Evolutionary conservation across 2,888 invertebrate species (phyloP), one percentile per base, ranked within the genome.

Genomic region (Tetropium fuscum): DNA sequence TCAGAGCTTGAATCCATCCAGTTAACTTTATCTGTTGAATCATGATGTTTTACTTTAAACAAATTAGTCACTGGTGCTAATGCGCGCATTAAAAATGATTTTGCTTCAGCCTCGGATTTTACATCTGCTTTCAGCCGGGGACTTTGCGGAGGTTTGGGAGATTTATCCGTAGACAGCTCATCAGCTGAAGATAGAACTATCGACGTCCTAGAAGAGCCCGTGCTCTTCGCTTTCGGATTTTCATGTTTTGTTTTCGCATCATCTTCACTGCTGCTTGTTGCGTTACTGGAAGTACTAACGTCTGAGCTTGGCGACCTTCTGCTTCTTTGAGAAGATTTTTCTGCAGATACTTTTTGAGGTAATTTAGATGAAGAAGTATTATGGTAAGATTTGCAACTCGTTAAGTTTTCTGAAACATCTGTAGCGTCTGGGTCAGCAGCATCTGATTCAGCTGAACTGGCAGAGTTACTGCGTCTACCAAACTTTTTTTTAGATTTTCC

Each of bases 11-110:
- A 67, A 57, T 76, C 76, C 56, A 75, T 69, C 74, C 73, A 84
- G 19, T 81, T 81, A 62, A 79, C 81, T 56, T 81, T 86, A n/a
- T 87, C 87, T 51, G 76, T 81, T 18, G 82, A 81, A 22, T 61
- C 65, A 7, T 61, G 57, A 51, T 86, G 60, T 58, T 70, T 70
- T 0, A 47, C 82, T 79, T 88, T 90, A 74, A 92, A 92, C 63
- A 91, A 84, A 81, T 88, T 90, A 13, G 91, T 90, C 3, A 92
- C 90, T 0, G 91, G 91, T 43, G 90, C 91, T 70, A 93, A 80
- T 38, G 91, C 90, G 73, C 91, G 82, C 81, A 90, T 88, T 47
- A 92, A 82, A 76, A 90, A 90, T 18, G 89, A 88, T 78, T 90
- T 90, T 0, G 90, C 89, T 71, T 90, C 88, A 7, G 74, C 69